These are phyloP conservation scores for Myzus persicae DNA, from an alignment of 1,140 invertebrate genomes.

Conservation along the genomic window DNA sequence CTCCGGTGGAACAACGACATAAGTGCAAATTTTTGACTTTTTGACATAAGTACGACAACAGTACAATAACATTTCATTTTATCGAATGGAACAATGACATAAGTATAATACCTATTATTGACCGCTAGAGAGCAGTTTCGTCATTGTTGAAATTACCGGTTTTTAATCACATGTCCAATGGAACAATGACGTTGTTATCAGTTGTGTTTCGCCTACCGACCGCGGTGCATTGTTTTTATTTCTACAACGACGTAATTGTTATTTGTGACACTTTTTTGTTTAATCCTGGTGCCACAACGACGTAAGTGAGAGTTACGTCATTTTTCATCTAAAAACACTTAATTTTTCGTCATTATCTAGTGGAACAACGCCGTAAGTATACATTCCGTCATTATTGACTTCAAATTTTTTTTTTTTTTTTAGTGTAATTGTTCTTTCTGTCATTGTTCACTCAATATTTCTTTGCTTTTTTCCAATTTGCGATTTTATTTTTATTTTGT, in stretches of 20 bases:
- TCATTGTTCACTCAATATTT: conserved; percentile 33
- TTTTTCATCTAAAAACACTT: background rate
- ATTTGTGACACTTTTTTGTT: background rate
- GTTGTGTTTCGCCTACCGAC: background rate
- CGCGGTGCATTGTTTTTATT: background rate
- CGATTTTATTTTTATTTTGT: conserved; percentile 13
- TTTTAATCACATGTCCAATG: background rate
- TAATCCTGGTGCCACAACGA: background rate
- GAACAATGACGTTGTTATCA: conserved; percentile 31
- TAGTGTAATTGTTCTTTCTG: conserved; percentile 21
- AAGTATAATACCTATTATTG: conserved; percentile 23
- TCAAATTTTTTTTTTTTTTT: background rate
- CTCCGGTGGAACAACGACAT: background rate
- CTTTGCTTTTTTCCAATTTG: background rate
- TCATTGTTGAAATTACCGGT: conserved; percentile 8
- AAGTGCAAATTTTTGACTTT: conserved; percentile 30
- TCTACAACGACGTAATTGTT: conserved; percentile 20
- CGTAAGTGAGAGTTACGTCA: conserved; percentile 9
- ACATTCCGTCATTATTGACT: background rate
- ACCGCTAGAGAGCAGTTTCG: background rate
- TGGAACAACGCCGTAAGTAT: conserved; percentile 25
- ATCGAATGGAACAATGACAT: background rate
- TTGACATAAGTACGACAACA: conserved; percentile 28
- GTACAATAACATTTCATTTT: conserved; percentile 15
- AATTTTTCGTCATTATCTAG: conserved; percentile 26